A percentile compares a stretch with the other conserved stretches of the same genome.
Evolutionary conservation across 2,113 vertebrate species (phyloP).

Genomic region (Cynoglossus semilaevis): DNA sequence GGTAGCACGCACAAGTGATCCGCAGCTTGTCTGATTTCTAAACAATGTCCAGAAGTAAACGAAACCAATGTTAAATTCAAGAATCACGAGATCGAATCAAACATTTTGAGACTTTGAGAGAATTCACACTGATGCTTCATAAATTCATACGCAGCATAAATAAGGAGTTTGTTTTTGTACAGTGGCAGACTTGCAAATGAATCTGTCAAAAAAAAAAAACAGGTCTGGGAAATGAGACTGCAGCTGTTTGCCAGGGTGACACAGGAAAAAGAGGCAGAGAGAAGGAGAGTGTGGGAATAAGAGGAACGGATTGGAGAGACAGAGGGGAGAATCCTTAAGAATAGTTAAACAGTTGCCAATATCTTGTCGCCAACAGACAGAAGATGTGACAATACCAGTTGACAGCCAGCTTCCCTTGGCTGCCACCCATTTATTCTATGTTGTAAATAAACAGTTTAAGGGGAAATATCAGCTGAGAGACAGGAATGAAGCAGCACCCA

Average conservation of each 20-base stretch:
- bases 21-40: too few relatives aligned
- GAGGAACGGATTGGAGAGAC: conserved; percentile 27
- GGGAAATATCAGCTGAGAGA: conserved; percentile 61
- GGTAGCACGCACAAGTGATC: too few relatives aligned
- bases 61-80: background rate
- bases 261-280: conserved; percentile 11
- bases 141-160: conserved; percentile 36
- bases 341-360: conserved; percentile 67
- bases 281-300: conserved; percentile 28
- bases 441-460: conserved; percentile 71
- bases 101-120: conserved; percentile 12
- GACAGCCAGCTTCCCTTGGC: conserved; percentile 61
- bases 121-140: conserved; percentile 12
- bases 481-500: conserved; percentile 33
- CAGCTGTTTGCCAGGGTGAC: conserved; percentile 41
- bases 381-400: conserved; percentile 57
- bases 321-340: conserved; percentile 42
- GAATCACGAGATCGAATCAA: conserved; percentile 24
- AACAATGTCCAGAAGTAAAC: too few relatives aligned
- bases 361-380: conserved; percentile 64
- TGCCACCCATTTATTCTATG: conserved; percentile 53
- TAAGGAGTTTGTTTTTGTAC: conserved; percentile 20
- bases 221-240: conserved; percentile 30
- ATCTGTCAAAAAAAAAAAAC: conserved; percentile 57
- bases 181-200: conserved; percentile 48